These are phyloP conservation scores for Philaethria dido DNA, from an alignment of 2,888 invertebrate genomes.

Conservation along the genomic window DNA sequence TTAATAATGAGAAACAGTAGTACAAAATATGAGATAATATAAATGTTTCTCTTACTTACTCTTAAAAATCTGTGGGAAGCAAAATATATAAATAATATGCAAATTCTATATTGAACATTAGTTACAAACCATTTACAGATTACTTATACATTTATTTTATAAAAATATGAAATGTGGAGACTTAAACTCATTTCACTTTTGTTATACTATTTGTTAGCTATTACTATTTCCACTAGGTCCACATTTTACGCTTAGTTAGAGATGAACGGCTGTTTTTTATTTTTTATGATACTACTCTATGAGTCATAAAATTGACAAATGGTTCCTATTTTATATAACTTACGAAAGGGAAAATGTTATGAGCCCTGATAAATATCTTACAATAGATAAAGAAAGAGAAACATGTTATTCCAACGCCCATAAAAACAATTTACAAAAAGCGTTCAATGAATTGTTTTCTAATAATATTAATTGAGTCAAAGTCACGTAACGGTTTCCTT, in stretches of 20 bases:
- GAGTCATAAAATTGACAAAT: slow-evolving; percentile 24
- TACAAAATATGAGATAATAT: too few relatives aligned
- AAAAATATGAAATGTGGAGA: background rate
- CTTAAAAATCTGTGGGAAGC: too few relatives aligned
- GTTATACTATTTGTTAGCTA: too few relatives aligned
- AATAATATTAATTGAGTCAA: slow-evolving; percentile 66
- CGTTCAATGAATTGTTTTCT: slow-evolving; percentile 34
- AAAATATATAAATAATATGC: too few relatives aligned
- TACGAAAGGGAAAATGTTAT: slow-evolving; percentile 18
- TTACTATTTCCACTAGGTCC: slow-evolving; percentile 14
- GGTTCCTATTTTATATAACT: slow-evolving; percentile 15
- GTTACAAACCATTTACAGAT: too few relatives aligned
- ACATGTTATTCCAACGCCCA: background rate
- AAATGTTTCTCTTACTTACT: too few relatives aligned
- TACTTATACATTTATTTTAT: background rate
- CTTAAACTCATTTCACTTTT: background rate
- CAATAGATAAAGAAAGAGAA: slow-evolving; percentile 7
- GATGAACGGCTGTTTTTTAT: slow-evolving; percentile 21
- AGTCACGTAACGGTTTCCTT: slow-evolving; percentile 79
- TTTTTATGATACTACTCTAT: slow-evolving; percentile 18
- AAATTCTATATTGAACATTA: too few relatives aligned
- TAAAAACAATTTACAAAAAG: background rate
- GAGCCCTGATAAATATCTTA: slow-evolving; percentile 18
- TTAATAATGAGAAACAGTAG: too few relatives aligned
- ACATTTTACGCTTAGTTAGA: slow-evolving; percentile 14